A percentile compares a stretch with the other conserved stretches of the same genome.
Conservation (phyloP, 2,797 vertebrate species). For the Podarcis siculus region DNA sequence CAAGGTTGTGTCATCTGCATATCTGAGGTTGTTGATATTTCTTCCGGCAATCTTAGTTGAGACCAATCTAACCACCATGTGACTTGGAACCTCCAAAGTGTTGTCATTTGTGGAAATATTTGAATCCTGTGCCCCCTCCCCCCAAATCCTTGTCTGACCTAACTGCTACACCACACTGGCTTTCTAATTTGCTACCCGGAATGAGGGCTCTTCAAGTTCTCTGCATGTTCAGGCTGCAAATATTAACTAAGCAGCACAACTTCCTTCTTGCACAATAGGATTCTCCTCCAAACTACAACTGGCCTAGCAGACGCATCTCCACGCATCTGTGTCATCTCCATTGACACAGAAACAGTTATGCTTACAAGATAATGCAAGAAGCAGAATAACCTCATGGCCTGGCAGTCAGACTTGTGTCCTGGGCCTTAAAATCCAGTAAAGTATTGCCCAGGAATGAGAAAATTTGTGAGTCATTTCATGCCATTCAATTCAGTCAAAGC, state of each 20-base stretch:
- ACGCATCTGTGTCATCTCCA: too few species aligned
- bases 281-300: not conserved
- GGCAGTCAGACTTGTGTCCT: not conserved
- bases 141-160: too few species aligned
- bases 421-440: not conserved
- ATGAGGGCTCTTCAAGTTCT: not conserved
- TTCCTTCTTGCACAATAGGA: not conserved
- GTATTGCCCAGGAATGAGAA: not conserved
- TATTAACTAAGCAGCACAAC: not conserved
- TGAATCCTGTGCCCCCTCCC: too few species aligned
- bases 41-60: too few species aligned
- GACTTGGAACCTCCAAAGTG: too few species aligned
- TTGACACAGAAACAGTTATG: not conserved
- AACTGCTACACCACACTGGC: too few species aligned
- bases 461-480: too few species aligned
- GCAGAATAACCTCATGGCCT: not conserved
- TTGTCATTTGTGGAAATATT: too few species aligned
- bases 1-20: too few species aligned
- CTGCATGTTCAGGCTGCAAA: not conserved
- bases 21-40: too few species aligned
- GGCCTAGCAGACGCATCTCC: not conserved
- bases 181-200: too few species aligned
- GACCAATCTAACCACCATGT: too few species aligned
- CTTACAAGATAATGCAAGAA: not conserved
- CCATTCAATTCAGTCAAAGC: not conserved